phyloP scores from a whole-genome alignment of 2,888 invertebrate genomes.

The Cheilosia scutellata region DNA sequence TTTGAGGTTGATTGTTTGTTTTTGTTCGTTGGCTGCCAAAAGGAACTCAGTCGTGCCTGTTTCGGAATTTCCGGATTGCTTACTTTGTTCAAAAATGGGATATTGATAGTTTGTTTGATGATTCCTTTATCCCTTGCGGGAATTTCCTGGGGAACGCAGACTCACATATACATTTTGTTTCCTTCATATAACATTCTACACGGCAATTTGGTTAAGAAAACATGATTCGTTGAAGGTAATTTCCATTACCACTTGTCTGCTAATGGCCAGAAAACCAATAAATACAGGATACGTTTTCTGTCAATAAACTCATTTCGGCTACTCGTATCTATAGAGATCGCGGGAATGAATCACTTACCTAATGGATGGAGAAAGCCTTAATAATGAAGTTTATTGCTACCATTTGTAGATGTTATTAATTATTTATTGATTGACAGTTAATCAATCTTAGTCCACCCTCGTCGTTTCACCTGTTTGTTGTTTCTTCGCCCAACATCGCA shows the following conservation, averaged over 20 bases:
- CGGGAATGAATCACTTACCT: conserved; percentile 22
- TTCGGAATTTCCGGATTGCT: conserved; percentile 71
- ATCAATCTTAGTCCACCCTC: conserved; percentile 61
- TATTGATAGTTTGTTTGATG: conserved; percentile 50
- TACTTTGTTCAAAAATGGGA: conserved; percentile 14
- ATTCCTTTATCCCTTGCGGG: conserved; percentile 18
- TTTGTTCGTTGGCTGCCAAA: conserved; percentile 49
- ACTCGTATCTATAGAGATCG: conserved; percentile 35
- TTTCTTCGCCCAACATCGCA: conserved; percentile 22
- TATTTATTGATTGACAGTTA: conserved; percentile 69
- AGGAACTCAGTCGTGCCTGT: conserved; percentile 57
- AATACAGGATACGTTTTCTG: conserved; percentile 5
- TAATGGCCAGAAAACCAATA: conserved; percentile 55
- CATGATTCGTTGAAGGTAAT: conserved; percentile 42
- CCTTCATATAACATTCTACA: conserved; percentile 19
- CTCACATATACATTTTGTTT: too few relatives aligned
- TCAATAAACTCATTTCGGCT: conserved; percentile 32
- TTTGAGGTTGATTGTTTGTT: conserved; percentile 74
- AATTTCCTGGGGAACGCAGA: neutral
- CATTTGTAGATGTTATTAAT: conserved; percentile 30
- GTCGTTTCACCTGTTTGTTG: conserved; percentile 17
- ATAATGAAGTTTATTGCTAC: conserved; percentile 43
- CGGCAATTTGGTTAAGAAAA: conserved; percentile 19
- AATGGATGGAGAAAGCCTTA: conserved; percentile 26
- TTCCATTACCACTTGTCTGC: conserved; percentile 70